Conservation (phyloP, 2,113 vertebrate species). For the Solea senegalensis region DNA sequence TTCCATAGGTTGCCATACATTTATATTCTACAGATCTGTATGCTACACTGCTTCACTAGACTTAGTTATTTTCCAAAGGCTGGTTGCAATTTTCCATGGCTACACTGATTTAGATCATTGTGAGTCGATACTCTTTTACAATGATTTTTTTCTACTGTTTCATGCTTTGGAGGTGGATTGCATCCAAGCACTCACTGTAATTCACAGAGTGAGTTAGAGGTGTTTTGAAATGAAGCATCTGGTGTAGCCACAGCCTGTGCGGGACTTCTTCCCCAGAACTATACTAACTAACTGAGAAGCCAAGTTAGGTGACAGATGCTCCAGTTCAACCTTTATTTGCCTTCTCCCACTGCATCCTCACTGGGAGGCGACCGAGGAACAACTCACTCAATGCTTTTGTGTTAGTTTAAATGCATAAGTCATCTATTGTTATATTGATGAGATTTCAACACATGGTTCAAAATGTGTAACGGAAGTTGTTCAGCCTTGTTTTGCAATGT, state of each 20-base stretch:
- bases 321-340: constrained; percentile 56
- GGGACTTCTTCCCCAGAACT: constrained; percentile 27
- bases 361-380: constrained; percentile 40
- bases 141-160: constrained; percentile 20
- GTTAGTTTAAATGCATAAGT: constrained; percentile 8
- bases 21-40: constrained; percentile 2
- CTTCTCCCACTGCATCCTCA: constrained; percentile 34
- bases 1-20: constrained; percentile 24
- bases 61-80: constrained; percentile 2
- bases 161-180: constrained; percentile 29
- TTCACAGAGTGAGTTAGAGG: constrained; percentile 32
- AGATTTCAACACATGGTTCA: constrained; percentile 6
- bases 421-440: background rate
- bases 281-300: constrained; percentile 37
- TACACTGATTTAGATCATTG: constrained; percentile 26
- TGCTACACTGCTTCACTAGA: background rate
- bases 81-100: constrained; percentile 24
- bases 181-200: background rate
- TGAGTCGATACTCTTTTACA: constrained; percentile 13
- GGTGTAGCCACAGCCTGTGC: constrained; percentile 20
- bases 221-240: constrained; percentile 28
- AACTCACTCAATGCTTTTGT: constrained; percentile 7
- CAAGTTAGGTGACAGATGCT: constrained; percentile 53
- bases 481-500: background rate
- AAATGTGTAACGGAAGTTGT: background rate